Evolutionary conservation across 2,888 invertebrate species (phyloP).

Genomic region (Epinotia brunnichana): DNA sequence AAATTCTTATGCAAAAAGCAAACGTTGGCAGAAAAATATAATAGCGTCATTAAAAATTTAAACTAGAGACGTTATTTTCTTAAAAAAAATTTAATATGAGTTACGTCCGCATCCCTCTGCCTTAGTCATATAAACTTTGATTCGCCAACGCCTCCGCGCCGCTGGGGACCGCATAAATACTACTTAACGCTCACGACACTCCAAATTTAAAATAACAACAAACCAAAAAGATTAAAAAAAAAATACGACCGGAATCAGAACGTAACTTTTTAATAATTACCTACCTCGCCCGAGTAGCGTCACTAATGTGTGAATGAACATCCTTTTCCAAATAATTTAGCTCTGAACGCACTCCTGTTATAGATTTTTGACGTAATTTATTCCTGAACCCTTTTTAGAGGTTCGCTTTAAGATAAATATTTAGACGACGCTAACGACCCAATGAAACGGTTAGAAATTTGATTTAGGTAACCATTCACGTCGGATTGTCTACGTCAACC

Average conservation of each 20-base stretch:
- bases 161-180: conserved; percentile 82
- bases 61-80: background rate
- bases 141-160: conserved; percentile 68
- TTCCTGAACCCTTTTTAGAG: conserved; percentile 67
- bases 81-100: conserved; percentile 12
- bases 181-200: conserved; percentile 77
- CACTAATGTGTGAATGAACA: conserved; percentile 79
- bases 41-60: background rate
- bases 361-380: conserved; percentile 79
- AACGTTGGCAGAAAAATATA: background rate
- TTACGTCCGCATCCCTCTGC: conserved; percentile 16
- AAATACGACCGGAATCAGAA: conserved; percentile 54
- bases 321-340: conserved; percentile 76
- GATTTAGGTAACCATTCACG: conserved; percentile 40
- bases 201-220: conserved; percentile 69
- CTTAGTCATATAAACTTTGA: conserved; percentile 52
- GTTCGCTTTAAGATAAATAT: conserved; percentile 60
- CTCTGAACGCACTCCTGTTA: conserved; percentile 75
- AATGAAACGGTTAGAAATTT: conserved; percentile 41
- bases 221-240: conserved; percentile 55
- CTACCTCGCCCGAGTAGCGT: conserved; percentile 76
- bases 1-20: background rate
- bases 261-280: conserved; percentile 79
- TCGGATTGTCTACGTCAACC: conserved; percentile 32
- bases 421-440: conserved; percentile 47